Base-by-base conservation (phyloP, 2,888 invertebrate genomes). In the Augiades crinisus region DNA sequence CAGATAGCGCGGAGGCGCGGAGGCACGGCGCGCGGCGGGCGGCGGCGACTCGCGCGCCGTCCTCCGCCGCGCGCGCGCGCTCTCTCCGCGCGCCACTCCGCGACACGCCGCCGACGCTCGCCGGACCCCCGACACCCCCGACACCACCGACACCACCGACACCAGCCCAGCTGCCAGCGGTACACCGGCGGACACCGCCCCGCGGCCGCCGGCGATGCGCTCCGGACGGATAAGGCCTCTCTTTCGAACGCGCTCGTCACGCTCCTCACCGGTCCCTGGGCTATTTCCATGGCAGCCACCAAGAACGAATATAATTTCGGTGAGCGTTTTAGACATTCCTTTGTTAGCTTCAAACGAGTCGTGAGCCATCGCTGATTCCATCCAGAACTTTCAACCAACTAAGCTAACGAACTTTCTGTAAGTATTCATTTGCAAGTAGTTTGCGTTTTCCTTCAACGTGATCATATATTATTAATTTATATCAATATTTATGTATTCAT, bases 291-390 rank as follows among this genome's bases (percentile, higher is more conserved):
- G 74, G 67, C 72, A 47, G 59, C 69, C 60, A 67, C 76, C 60
- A 81, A 82, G 65, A 68, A 68, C 63, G 83, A 85, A 55, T 85
- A 84, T 68, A 81, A 72, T 55, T 85, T 72, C 64, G 85, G 85
- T 86, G 70, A 86, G 85, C 80, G 34, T 6, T 7, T 27, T 8
- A 27, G 10, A 14, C 10, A 10, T 4, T 10, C 24, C n/a, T 24
- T 2, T 1, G n/a, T 24, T 24, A 8, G 8, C 13, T 14, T n/a
- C 3, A 36, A 19, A 19, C 1, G 5, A 16, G n/a, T n/a, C 2
- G 1, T 7, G 0, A 27, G n/a, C n/a, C 4, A 2, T 21, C 10
- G 37, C 7, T 19, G 8, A 8, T n/a, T 24, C 0, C 2, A 24
- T 24, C 7, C 8, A 7, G 7, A 24, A n/a, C 8, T 24, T 24